These are phyloP conservation scores for Mobula birostris DNA, from an alignment of 2,113 vertebrate genomes.

Conservation along the genomic window DNA sequence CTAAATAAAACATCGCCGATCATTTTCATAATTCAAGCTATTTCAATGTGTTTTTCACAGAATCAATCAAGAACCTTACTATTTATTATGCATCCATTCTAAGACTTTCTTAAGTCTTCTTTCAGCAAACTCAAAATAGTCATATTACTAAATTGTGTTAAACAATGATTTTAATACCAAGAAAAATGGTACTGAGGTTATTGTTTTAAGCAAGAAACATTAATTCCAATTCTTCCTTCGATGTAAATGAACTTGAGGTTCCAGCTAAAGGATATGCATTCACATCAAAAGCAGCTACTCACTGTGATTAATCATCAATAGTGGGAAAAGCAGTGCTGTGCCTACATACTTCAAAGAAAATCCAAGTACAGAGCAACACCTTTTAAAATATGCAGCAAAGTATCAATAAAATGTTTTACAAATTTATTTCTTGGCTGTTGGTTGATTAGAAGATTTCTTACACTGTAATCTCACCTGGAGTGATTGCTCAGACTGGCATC, in stretches of 20 bases:
- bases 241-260: neutral
- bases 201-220: neutral
- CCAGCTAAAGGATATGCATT: neutral
- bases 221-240: neutral
- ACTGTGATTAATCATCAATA: neutral
- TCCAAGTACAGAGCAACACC: neutral
- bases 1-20: neutral
- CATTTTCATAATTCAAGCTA: neutral
- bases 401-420: neutral
- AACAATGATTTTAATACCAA: neutral
- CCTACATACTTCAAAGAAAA: neutral
- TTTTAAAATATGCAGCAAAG: neutral
- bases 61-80: neutral
- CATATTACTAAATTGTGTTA: neutral
- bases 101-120: neutral
- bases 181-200: neutral
- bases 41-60: neutral
- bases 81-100: neutral
- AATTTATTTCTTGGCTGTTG: constrained; percentile 9
- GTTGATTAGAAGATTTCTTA: neutral
- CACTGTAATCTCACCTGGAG: constrained; percentile 15
- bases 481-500: neutral
- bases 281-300: neutral
- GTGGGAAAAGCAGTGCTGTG: neutral
- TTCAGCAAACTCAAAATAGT: neutral